phyloP scores from a whole-genome alignment of 2,888 invertebrate species.

The Epistrophella euchroma region DNA sequence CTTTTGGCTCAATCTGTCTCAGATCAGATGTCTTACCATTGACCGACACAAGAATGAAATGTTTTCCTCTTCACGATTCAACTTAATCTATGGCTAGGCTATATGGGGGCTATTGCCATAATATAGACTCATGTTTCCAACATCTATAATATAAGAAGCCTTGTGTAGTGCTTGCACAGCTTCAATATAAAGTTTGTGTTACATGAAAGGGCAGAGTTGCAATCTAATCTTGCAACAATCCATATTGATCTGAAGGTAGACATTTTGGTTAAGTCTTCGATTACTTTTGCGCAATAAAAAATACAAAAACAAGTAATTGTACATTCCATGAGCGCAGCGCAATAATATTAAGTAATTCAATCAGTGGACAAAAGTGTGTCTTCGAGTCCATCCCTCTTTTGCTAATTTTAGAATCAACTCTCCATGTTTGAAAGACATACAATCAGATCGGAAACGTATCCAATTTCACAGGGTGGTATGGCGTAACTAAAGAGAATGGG shows the following conservation, averaged over 20 bases:
- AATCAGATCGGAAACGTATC: slow-evolving; percentile 61
- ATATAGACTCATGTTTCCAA: slow-evolving; percentile 13
- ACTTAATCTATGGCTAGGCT: background rate
- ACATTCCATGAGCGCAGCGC: slow-evolving; percentile 19
- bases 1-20: slow-evolving; percentile 27
- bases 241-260: slow-evolving; percentile 36
- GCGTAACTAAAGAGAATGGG: slow-evolving; percentile 38
- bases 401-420: slow-evolving; percentile 51
- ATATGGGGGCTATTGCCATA: background rate
- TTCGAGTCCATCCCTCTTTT: slow-evolving; percentile 54
- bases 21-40: slow-evolving; percentile 31
- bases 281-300: slow-evolving; percentile 26
- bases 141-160: slow-evolving; percentile 5
- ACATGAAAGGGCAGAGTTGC: slow-evolving; percentile 62
- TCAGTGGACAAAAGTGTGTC: slow-evolving; percentile 11
- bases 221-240: slow-evolving; percentile 29
- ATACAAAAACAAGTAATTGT: background rate
- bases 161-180: background rate
- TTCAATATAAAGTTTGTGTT: slow-evolving; percentile 22
- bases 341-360: slow-evolving; percentile 48
- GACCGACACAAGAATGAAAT: slow-evolving; percentile 58
- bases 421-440: slow-evolving; percentile 46
- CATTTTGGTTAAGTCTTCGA: slow-evolving; percentile 33
- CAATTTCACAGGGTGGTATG: slow-evolving; percentile 66
- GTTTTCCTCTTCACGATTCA: slow-evolving; percentile 35